These are phyloP conservation scores for Rhopalosiphum padi DNA, from an alignment of 1,140 invertebrate genomes.

Conservation along the genomic window DNA sequence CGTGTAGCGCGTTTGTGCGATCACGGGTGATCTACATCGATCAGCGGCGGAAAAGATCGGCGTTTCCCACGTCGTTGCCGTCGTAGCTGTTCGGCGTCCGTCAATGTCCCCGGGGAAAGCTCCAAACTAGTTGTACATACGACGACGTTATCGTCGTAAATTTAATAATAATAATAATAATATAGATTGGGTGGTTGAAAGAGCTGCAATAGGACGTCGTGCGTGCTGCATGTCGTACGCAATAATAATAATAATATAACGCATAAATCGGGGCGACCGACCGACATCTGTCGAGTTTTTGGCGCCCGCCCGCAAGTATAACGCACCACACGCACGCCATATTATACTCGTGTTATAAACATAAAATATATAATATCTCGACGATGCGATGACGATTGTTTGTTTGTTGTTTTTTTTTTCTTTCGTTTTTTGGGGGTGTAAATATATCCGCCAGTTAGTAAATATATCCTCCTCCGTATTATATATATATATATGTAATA, in stretches of 20 bases:
- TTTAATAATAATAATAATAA: neutral
- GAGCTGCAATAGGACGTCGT: neutral
- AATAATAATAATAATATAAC: neutral
- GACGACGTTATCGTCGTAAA: neutral
- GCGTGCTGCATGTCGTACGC: neutral
- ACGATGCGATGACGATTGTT: neutral
- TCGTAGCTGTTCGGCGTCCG: neutral
- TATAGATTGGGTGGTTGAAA: neutral
- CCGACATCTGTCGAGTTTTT: conserved; percentile 18
- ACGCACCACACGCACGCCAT: neutral
- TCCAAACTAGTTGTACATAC: neutral
- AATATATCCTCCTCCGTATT: neutral
- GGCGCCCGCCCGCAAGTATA: conserved; percentile 1
- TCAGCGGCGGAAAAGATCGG: neutral
- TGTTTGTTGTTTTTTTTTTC: neutral
- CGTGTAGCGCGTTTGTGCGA: neutral
- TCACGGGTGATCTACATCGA: neutral
- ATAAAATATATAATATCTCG: neutral
- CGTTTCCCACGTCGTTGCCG: neutral
- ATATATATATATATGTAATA: no score
- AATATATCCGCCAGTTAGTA: conserved; percentile 3
- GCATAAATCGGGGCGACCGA: neutral
- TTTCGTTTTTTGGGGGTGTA: neutral
- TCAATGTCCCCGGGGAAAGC: neutral
- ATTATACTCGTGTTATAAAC: neutral